phyloP scores from a whole-genome alignment of 2,113 vertebrate genomes.

The Cynopterus brachyotis region DNA sequence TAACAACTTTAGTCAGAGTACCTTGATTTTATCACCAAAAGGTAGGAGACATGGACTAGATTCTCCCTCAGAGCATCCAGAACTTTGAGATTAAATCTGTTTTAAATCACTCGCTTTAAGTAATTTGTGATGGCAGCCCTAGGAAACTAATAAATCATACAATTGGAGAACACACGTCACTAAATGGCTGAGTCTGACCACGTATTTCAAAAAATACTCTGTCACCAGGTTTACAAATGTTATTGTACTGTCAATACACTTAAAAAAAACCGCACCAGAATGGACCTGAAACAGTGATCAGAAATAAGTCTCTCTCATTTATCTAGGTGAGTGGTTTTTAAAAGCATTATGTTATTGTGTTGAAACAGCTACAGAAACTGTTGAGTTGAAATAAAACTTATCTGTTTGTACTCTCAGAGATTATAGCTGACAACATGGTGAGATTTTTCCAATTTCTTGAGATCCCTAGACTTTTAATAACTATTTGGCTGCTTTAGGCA shows the following conservation, averaged over 20 bases:
- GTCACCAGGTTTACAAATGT: neutral
- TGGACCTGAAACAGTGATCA: neutral
- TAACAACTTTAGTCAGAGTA: slow-evolving; percentile 13
- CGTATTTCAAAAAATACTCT: neutral
- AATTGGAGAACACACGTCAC: neutral
- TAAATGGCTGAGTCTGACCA: neutral
- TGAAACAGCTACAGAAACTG: neutral
- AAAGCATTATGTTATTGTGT: neutral
- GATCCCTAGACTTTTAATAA: neutral
- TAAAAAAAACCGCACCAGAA: neutral
- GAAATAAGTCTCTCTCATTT: neutral
- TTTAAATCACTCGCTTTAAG: neutral
- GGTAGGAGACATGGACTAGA: neutral
- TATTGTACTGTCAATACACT: neutral
- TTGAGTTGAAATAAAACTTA: neutral
- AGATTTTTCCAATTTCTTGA: neutral
- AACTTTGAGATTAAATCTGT: neutral
- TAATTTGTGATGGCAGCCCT: neutral
- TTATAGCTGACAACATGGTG: neutral
- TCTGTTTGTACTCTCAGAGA: neutral
- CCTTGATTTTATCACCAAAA: neutral
- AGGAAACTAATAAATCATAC: neutral
- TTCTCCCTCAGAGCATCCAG: neutral
- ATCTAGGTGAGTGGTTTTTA: neutral
- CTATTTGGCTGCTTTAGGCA: neutral